Conservation (phyloP, 2,797 vertebrate genomes). For the Salarias fasciatus region DNA sequence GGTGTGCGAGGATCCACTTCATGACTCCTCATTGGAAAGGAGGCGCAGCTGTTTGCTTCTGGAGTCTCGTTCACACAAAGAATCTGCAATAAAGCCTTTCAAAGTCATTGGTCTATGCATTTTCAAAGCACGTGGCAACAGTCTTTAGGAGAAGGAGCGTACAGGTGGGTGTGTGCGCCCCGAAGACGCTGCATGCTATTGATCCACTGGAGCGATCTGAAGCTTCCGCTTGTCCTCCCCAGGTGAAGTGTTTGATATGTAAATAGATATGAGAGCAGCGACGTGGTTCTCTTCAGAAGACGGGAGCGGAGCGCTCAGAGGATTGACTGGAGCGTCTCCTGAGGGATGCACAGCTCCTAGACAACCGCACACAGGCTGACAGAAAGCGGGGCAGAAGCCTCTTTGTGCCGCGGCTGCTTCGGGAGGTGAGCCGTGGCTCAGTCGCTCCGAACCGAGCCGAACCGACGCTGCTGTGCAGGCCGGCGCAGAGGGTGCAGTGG, state of each 20-base stretch:
- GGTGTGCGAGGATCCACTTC: constrained; percentile 13
- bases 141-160: too few species aligned
- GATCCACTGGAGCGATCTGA: constrained; percentile 24
- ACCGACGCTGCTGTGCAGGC: constrained; percentile 11
- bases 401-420: constrained; percentile 34
- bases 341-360: constrained; percentile 36
- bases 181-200: constrained; percentile 24
- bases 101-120: constrained; percentile 19
- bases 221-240: constrained; percentile 25
- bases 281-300: constrained; percentile 23
- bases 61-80: constrained; percentile 7
- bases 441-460: constrained; percentile 25
- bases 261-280: constrained; percentile 44
- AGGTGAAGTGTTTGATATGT: constrained; percentile 55
- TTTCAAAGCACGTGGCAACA: constrained; percentile 18
- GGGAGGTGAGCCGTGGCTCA: constrained; percentile 10
- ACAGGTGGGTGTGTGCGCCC: not conserved
- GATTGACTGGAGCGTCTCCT: constrained; percentile 38
- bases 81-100: constrained; percentile 25
- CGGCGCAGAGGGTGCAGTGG: not conserved
- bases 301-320: constrained; percentile 10
- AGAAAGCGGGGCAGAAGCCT: constrained; percentile 22
- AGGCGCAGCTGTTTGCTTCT: constrained; percentile 4
- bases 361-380: constrained; percentile 52
- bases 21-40: constrained; percentile 4